Evolutionary conservation across 2,797 vertebrate species (phyloP), one percentile per base, ranked within the genome.

Genomic region (Loriculus beryllinus): DNA sequence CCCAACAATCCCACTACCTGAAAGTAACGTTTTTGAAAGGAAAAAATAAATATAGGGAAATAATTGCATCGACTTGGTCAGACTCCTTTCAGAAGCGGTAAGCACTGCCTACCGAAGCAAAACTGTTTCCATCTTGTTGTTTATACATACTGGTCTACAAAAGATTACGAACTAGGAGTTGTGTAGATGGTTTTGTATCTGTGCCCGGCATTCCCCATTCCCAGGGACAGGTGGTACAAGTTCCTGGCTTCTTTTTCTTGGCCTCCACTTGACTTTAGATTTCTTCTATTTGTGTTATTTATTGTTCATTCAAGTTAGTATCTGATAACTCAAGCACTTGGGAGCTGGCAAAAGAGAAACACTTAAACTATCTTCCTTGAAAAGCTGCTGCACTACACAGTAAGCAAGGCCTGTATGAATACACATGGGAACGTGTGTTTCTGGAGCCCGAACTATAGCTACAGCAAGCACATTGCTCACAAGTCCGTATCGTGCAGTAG

Each of bases 401-500:
- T 45, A 74, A 77, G n/a, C 6, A 51, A 88, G 14, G 7, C 6
- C 14, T 33, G 6, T 12, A 17, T 17, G 31, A 64, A 76, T 22
- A 65, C 33, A 29, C 13, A 5, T 1, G 5, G 12, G 12, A 65
- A 65, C 0, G 0, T 25, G 10, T 65, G 25, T 67, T 88, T 48
- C 40, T 59, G 29, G 26, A 33, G 13, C 43, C 23, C 28, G 29
- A 64, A 52, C 15, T 23, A 3, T 3, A 57, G 26, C 19, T 48
- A 31, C 14, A 35, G 48, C 16, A 68, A 52, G 39, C 12, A 20
- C 59, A 8, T 13, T 8, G 26, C 23, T 81, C 48, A 14, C 1
- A 1, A 4, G 4, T 21, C 42, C 6, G 0, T 12, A 18, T 2
- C 45, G 7, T 10, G 16, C 19, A 26, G 47, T 1, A 51, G 40